Conservation (phyloP, 2,888 invertebrate species). For the Chloroclysta siterata region DNA sequence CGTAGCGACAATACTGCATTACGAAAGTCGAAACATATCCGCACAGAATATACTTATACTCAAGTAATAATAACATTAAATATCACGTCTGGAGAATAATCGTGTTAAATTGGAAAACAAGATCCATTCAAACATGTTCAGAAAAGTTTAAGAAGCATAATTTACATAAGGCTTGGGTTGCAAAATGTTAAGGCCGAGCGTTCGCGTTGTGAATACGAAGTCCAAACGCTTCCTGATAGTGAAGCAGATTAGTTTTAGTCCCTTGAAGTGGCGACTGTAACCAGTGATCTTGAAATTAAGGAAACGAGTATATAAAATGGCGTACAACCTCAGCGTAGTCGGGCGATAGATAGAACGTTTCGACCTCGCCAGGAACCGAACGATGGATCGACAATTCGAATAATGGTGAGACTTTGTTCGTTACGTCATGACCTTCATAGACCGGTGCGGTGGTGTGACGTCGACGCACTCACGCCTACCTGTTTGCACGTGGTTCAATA, state of each 20-base stretch:
- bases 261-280: conserved; percentile 48
- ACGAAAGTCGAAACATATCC: conserved; percentile 45
- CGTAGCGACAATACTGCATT: conserved; percentile 50
- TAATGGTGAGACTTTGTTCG: conserved; percentile 69
- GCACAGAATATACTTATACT: conserved; percentile 39
- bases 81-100: conserved; percentile 15
- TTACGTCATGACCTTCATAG: conserved; percentile 80
- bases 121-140: conserved; percentile 28
- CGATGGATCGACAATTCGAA: conserved; percentile 73
- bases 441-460: conserved; percentile 68
- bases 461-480: conserved; percentile 71
- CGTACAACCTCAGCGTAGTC: conserved; percentile 58
- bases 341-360: conserved; percentile 63
- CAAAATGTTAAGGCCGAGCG: conserved; percentile 51
- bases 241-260: conserved; percentile 53
- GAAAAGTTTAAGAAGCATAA: conserved; percentile 41
- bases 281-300: conserved; percentile 56
- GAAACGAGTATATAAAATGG: conserved; percentile 61
- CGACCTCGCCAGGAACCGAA: conserved; percentile 72
- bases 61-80: conserved; percentile 21
- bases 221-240: conserved; percentile 52
- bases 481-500: conserved; percentile 69
- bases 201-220: conserved; percentile 45
- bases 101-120: conserved; percentile 22
- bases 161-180: conserved; percentile 47